A percentile compares a stretch with the other conserved stretches of the same genome.
Conservation (phyloP, 2,888 invertebrate species). For the Melanargia galathea region DNA sequence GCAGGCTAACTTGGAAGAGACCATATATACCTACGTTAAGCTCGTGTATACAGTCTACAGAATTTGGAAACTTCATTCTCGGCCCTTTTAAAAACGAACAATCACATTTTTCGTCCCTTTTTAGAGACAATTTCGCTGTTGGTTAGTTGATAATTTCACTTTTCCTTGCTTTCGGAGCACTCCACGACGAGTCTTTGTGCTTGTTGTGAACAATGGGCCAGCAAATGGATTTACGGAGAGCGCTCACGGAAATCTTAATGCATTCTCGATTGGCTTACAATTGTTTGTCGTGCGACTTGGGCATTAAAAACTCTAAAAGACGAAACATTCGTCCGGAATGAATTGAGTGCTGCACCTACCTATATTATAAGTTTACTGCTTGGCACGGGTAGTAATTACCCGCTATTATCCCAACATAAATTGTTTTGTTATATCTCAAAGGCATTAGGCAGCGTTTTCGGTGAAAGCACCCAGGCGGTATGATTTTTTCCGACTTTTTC, state of each 20-base stretch:
- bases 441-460: too few species aligned
- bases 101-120: too few species aligned
- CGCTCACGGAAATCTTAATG: slow-evolving; percentile 30
- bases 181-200: slow-evolving; percentile 15
- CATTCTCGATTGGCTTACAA: slow-evolving; percentile 35
- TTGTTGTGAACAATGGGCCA: slow-evolving; percentile 21
- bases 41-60: too few species aligned
- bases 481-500: too few species aligned
- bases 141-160: slow-evolving; percentile 6
- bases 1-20: too few species aligned
- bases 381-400: too few species aligned
- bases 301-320: slow-evolving; percentile 22
- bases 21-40: too few species aligned
- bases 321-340: neutral
- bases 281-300: slow-evolving; percentile 25
- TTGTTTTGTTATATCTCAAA: too few species aligned
- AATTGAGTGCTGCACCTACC: slow-evolving; percentile 11
- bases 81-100: too few species aligned
- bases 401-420: too few species aligned
- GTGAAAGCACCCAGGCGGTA: too few species aligned
- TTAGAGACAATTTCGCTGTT: neutral
- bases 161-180: slow-evolving; percentile 18
- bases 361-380: neutral
- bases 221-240: slow-evolving; percentile 29
- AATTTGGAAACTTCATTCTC: neutral